These are phyloP conservation scores for Pogonognathellus flavescens DNA, from an alignment of 1,140 invertebrate genomes.

Conservation along the genomic window DNA sequence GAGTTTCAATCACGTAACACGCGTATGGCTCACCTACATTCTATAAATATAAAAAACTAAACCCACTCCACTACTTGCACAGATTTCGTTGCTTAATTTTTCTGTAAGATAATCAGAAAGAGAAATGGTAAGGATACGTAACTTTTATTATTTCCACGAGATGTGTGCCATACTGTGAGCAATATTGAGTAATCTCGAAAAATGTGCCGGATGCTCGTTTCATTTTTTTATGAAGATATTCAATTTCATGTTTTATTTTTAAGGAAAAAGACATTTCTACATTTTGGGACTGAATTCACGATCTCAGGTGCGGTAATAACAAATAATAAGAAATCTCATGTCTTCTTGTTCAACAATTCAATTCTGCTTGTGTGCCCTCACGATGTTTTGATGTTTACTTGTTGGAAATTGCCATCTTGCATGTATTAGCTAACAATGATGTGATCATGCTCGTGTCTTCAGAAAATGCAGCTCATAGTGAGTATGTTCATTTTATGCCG, in stretches of 20 bases:
- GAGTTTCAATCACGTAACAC: neutral
- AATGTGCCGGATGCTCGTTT: slow-evolving; percentile 6
- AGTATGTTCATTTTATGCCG: too few relatives aligned
- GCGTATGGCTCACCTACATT: neutral
- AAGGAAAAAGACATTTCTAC: neutral
- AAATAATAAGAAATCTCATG: neutral
- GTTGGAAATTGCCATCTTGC: neutral
- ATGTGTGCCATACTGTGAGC: too few relatives aligned
- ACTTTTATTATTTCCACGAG: too few relatives aligned
- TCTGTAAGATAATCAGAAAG: too few relatives aligned
- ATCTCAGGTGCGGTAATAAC: neutral
- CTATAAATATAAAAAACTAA: neutral
- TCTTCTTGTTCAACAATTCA: neutral
- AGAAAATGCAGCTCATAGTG: too few relatives aligned
- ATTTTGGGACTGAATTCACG: neutral
- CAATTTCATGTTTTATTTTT: neutral
- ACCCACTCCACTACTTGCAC: too few relatives aligned
- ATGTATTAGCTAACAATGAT: too few relatives aligned
- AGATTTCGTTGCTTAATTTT: too few relatives aligned
- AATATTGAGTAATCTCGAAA: neutral
- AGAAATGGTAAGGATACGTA: too few relatives aligned
- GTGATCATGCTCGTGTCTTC: too few relatives aligned
- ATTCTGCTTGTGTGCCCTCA: neutral
- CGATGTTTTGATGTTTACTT: slow-evolving; percentile 2
- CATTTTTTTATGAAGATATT: slow-evolving; percentile 6